Conservation (phyloP, 2,888 invertebrate species). For the Tachina lurida region DNA sequence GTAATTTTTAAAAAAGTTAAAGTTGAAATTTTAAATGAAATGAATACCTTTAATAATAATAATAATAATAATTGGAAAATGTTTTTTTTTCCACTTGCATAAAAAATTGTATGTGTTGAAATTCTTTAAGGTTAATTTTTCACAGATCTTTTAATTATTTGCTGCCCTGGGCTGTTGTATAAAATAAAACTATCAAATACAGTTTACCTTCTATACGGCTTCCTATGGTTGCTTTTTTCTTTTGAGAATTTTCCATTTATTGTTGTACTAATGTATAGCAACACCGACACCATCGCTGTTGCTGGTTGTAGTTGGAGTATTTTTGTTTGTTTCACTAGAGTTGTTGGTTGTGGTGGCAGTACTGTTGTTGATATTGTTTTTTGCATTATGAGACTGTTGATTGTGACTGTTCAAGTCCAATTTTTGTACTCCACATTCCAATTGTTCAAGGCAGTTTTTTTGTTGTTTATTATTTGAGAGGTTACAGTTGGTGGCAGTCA, state of each 20-base stretch:
- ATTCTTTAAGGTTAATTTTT: background rate
- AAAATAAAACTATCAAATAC: conserved; percentile 22
- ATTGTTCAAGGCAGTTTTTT: conserved; percentile 73
- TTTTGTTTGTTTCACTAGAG: conserved; percentile 28
- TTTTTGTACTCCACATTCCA: conserved; percentile 82
- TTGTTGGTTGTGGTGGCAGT: conserved; percentile 3
- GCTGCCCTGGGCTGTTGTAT: conserved; percentile 2
- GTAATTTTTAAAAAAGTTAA: too few relatives aligned
- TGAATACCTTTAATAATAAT: too few relatives aligned
- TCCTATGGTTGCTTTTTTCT: background rate
- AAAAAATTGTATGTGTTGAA: background rate
- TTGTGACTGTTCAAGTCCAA: conserved; percentile 81
- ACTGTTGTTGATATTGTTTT: conserved; percentile 12
- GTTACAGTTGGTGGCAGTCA: conserved; percentile 36
- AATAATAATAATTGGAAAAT: background rate
- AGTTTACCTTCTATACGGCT: conserved; percentile 37
- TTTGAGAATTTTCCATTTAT: background rate
- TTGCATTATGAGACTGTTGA: conserved; percentile 1
- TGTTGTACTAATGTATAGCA: conserved; percentile 50
- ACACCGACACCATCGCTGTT: conserved; percentile 38
- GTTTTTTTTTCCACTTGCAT: background rate
- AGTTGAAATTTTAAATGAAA: too few relatives aligned
- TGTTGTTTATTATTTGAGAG: conserved; percentile 51
- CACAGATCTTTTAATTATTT: conserved; percentile 3
- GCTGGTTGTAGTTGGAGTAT: conserved; percentile 24